These are phyloP conservation scores for Drosophila willistoni DNA, from an alignment of 1,140 invertebrate genomes.

Conservation along the genomic window DNA sequence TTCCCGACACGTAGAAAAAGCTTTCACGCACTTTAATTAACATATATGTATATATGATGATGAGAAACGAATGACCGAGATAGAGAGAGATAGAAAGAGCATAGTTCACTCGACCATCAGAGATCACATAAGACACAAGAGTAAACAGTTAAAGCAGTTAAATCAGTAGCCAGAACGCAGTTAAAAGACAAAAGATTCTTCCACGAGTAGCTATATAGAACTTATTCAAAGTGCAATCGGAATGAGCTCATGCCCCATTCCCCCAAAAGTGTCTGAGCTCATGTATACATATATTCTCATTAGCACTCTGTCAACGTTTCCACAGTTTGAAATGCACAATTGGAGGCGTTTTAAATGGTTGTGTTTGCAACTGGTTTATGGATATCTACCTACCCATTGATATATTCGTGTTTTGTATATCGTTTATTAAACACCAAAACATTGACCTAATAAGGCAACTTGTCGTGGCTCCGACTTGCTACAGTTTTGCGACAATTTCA, in stretches of 20 bases:
- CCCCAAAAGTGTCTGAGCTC: slow-evolving; percentile 22
- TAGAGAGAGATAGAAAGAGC: neutral
- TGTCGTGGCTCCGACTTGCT: slow-evolving; percentile 17
- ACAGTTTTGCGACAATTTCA: slow-evolving; percentile 73
- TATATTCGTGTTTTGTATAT: slow-evolving; percentile 43
- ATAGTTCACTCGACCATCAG: slow-evolving; percentile 1
- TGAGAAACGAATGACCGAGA: slow-evolving; percentile 1
- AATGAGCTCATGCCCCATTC: slow-evolving; percentile 43
- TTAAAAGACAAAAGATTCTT: slow-evolving; percentile 28
- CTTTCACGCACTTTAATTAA: slow-evolving; percentile 39
- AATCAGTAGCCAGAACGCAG: slow-evolving; percentile 34
- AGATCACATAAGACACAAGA: neutral
- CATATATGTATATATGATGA: neutral
- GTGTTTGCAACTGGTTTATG: slow-evolving; percentile 46
- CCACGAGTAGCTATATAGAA: slow-evolving; percentile 8
- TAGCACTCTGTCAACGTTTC: slow-evolving; percentile 16
- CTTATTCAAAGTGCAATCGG: slow-evolving; percentile 28
- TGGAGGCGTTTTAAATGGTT: slow-evolving; percentile 18
- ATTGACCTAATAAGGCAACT: slow-evolving; percentile 65
- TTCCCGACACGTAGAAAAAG: slow-evolving; percentile 37
- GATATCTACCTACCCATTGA: slow-evolving; percentile 28
- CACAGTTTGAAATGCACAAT: slow-evolving; percentile 20
- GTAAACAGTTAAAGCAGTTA: neutral
- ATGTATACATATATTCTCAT: slow-evolving; percentile 28
- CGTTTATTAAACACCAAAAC: slow-evolving; percentile 54